Evolutionary conservation across 2,797 vertebrate species (phyloP).

Genomic region (Triplophysa bombifrons): DNA sequence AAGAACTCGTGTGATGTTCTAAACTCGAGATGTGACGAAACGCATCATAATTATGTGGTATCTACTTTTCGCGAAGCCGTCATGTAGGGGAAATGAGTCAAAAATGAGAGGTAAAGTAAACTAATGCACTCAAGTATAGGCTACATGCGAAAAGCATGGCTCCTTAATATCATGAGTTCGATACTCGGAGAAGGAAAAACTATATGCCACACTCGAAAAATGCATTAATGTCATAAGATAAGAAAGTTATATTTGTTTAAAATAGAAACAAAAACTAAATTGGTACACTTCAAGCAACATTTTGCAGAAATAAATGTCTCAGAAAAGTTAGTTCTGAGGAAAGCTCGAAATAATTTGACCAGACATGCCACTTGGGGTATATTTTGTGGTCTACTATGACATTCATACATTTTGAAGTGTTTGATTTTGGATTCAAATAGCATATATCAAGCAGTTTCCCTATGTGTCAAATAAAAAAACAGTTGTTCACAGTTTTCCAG

Average conservation of each 20-base stretch:
- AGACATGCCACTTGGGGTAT: not conserved
- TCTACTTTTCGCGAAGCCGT: not conserved
- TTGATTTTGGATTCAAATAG: not conserved
- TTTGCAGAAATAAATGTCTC: too few relatives aligned
- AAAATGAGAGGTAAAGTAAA: not conserved
- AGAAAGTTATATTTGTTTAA: too few relatives aligned
- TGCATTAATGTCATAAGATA: too few relatives aligned
- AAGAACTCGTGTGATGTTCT: constrained; percentile 56
- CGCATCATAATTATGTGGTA: not conserved
- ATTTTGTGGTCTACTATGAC: not conserved
- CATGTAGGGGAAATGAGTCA: not conserved
- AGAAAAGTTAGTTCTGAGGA: too few relatives aligned
- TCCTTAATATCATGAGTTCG: not conserved
- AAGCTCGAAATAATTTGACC: too few relatives aligned
- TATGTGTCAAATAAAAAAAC: not conserved
- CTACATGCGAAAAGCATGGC: not conserved
- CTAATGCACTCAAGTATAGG: not conserved
- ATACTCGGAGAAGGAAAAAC: too few relatives aligned
- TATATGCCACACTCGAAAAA: too few relatives aligned
- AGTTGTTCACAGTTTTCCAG: not conserved
- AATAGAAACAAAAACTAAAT: too few relatives aligned
- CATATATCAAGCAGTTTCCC: not conserved
- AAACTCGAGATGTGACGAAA: constrained; percentile 48
- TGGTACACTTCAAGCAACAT: too few relatives aligned
- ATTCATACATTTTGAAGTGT: not conserved